These are phyloP conservation scores for Hetaerina titia DNA, from an alignment of 2,888 invertebrate species.

Conservation along the genomic window DNA sequence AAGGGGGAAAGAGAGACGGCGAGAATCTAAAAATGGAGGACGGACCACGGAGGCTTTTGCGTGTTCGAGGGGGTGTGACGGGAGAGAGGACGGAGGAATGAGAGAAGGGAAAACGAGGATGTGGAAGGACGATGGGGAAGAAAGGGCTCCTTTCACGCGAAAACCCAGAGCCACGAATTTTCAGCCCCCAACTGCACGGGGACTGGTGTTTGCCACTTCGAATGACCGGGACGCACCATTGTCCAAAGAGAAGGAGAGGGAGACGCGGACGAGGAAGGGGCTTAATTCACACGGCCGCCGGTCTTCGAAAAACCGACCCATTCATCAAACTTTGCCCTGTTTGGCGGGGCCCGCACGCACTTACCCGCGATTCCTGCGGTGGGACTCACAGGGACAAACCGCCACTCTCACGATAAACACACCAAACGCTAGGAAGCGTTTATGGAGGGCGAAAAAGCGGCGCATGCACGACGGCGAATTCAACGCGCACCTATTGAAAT, in stretches of 20 bases:
- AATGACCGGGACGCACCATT: not conserved
- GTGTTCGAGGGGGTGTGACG: not conserved
- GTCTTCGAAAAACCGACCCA: not conserved
- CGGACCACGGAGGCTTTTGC: not conserved
- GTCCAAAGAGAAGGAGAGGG: not conserved
- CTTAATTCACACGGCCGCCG: constrained; percentile 6
- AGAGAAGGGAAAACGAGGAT: not conserved
- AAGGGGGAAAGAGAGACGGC: not conserved
- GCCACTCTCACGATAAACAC: too few relatives aligned
- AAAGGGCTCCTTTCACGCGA: not conserved
- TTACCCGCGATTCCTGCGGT: not conserved
- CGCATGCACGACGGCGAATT: too few relatives aligned
- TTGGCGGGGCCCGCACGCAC: not conserved
- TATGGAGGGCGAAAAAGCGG: too few relatives aligned
- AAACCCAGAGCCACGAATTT: not conserved
- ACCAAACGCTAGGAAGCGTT: too few relatives aligned
- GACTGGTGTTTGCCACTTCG: not conserved
- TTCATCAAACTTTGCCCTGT: not conserved
- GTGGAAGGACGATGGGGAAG: not conserved
- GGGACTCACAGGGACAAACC: too few relatives aligned
- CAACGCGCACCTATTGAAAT: too few relatives aligned
- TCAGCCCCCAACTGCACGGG: not conserved
- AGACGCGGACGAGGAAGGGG: not conserved
- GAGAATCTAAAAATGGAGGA: not conserved
- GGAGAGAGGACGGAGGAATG: not conserved